Conservation (phyloP, 1,140 invertebrate genomes). For the Drosophila orena region DNA sequence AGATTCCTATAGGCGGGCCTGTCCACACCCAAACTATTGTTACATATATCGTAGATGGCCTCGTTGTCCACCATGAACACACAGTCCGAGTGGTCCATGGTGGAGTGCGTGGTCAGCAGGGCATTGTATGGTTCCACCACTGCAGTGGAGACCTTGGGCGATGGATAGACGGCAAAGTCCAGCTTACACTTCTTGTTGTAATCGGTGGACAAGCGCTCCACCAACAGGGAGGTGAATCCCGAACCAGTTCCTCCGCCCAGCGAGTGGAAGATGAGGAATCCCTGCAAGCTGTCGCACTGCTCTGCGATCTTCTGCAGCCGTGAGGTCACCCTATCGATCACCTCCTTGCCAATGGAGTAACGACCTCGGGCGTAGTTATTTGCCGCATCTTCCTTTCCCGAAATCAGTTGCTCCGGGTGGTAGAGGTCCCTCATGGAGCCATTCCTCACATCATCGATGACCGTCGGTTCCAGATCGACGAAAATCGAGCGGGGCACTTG, state of each 20-base stretch:
- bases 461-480: constrained; percentile 86
- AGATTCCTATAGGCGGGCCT: constrained; percentile 91
- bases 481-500: constrained; percentile 87
- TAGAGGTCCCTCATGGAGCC: constrained; percentile 88
- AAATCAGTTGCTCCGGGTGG: constrained; percentile 90
- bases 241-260: constrained; percentile 93
- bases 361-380: constrained; percentile 92
- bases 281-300: constrained; percentile 92
- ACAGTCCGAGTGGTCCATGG: constrained; percentile 91
- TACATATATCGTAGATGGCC: constrained; percentile 93
- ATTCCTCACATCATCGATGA: constrained; percentile 87
- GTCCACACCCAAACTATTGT: constrained; percentile 89
- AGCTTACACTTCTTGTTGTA: constrained; percentile 89
- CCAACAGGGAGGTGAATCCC: constrained; percentile 89
- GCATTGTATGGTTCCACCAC: constrained; percentile 96
- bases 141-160: constrained; percentile 91
- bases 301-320: constrained; percentile 90
- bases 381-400: constrained; percentile 92
- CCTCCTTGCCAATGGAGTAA: constrained; percentile 92
- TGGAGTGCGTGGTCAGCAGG: constrained; percentile 91
- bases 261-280: constrained; percentile 92
- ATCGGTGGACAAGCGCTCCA: constrained; percentile 88
- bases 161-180: constrained; percentile 91
- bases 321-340: constrained; percentile 90
- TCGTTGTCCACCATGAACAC: constrained; percentile 95